Evolutionary conservation across 2,113 vertebrate species (phyloP), one percentile per base, ranked within the genome.

Genomic region (Dunckerocampus dactyliophorus): DNA sequence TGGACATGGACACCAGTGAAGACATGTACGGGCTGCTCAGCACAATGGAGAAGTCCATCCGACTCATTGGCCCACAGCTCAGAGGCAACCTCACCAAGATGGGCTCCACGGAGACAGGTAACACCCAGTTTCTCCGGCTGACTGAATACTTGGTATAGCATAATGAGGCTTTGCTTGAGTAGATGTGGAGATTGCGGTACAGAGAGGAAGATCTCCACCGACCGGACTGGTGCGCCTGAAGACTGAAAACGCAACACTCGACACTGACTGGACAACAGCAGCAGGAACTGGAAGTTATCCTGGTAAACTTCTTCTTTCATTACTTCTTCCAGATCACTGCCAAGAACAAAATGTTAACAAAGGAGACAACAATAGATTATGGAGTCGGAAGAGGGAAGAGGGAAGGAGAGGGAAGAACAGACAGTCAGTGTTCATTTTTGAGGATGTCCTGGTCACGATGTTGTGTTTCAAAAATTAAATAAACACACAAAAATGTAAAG

Each of bases 251-350:
- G 78, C 82, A 2, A 45, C 8, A 16, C 77, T 95, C 15, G 45
- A 64, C 28, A 88, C 89, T n/a, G 80, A 88, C 63, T 94, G 93
- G 93, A 7, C 79, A 20, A 80, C 82, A 8, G 88, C 86, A 10
- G 45, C 73, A 0, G 86, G 72, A 19, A 31, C 47, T 0, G 59
- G 42, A 20, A 2, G 80, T 0, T 90, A 91, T 67, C 85, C 76
- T 50, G 83, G 82, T 83, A 66, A 37, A 45, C 6, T 1, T n/a
- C 45, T 68, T 12, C 31, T 0, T n/a, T 24, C 31, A 37, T 22
- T 10, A n/a, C 28, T 1, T 47, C 15, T 47, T 12, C 12, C 14
- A 20, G 11, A 54, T n/a, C 8, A 17, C 6, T 34, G 51, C 16
- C 51, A 54, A 28, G 15, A 2, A 16, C 31, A 55, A 37, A 55